Evolutionary conservation across 2,797 vertebrate genomes (phyloP), one percentile per base, ranked within the genome.

Genomic region (Sebastes kiyomatsui): DNA sequence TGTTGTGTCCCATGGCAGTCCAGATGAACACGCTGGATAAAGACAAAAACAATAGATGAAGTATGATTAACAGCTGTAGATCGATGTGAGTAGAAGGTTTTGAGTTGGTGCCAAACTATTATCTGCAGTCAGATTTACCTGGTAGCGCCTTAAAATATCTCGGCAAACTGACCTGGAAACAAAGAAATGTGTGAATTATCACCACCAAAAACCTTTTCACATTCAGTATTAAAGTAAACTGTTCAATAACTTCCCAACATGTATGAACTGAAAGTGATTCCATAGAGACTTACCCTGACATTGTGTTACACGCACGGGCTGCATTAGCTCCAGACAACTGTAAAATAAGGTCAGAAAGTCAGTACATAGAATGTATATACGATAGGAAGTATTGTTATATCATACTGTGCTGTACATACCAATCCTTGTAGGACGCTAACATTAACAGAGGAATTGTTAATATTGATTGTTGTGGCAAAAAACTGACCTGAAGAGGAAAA

Each of bases 401-500:
- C 16, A 70, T 5, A 56, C 3, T 54, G 10, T 18, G 62, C 14
- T 61, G 23, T 61, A 90, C 92, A 52, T 81, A 96, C 95, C 88
- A 81, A 10, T 6, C 0, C 12, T 72, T 77, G 32, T 1, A 94
- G 6, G 11, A 27, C 0, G 0, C 13, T 2, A 5, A 81, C 14
- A 3, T 52, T 72, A 3, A 88, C 38, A n/a, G 23, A 16, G 1
- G 27, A 2, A 10, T 23, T 84, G 35, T 0, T 79, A 32, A 95
- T 79, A 5, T 79, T 80, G 25, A 96, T 64, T 18, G 23, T 61
- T 12, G 91, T 25, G 32, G 91, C 81, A 56, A 92, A 95, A 82
- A 94, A 92, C n/a, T 82, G 83, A 0, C 77, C 95, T 96, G 69
- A 77, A 84, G 65, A 25, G 11, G 59, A 59, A 22, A 23, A 22